A percentile compares a stretch with the other conserved stretches of the same genome.
Conservation (phyloP, 2,797 vertebrate genomes). For the Coregonus suidteri region DNA sequence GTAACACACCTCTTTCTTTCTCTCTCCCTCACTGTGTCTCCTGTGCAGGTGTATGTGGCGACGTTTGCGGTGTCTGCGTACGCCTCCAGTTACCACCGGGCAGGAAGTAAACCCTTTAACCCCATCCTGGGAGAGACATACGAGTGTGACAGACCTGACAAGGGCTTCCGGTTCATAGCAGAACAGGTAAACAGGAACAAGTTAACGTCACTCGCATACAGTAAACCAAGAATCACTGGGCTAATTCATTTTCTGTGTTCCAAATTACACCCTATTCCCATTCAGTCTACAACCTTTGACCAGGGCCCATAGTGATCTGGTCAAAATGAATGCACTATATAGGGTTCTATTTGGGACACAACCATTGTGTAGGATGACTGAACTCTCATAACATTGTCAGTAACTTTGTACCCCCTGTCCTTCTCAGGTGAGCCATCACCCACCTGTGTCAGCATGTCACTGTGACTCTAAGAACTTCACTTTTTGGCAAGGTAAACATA, state of each 20-base stretch:
- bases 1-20: not conserved
- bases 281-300: not conserved
- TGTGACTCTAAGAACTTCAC: constrained; percentile 90
- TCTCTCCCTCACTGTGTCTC: not conserved
- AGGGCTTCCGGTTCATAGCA: constrained; percentile 89
- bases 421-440: constrained; percentile 93
- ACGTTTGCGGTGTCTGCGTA: constrained; percentile 92
- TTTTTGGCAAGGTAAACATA: constrained; percentile 88
- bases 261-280: not conserved
- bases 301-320: not conserved
- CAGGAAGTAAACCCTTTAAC: constrained; percentile 96
- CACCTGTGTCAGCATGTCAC: constrained; percentile 94
- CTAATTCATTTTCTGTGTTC: not conserved
- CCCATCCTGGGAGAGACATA: constrained; percentile 95
- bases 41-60: constrained; percentile 87
- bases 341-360: not conserved
- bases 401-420: not conserved
- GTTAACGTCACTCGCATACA: not conserved
- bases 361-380: not conserved
- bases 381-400: not conserved
- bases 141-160: constrained; percentile 89
- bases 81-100: constrained; percentile 87
- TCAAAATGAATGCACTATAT: not conserved
- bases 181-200: constrained; percentile 76
- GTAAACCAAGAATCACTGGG: not conserved